A percentile compares a stretch with the other conserved stretches of the same genome.
Conservation (phyloP, 2,797 vertebrate genomes). For the Sternarchorhynchus goeldii region DNA sequence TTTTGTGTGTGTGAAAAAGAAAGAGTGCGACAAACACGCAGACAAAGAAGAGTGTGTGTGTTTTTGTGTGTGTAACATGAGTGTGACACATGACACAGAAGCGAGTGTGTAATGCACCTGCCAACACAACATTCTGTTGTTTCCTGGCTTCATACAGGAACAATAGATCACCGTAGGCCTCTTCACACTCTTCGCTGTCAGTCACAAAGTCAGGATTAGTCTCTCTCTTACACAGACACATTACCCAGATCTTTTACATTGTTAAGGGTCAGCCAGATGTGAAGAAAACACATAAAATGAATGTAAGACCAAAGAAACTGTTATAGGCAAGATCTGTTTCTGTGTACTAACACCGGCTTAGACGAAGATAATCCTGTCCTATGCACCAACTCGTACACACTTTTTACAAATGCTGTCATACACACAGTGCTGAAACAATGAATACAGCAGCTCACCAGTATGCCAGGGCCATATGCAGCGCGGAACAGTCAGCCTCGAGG, state of each 20-base stretch:
- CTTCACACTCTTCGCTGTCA: conserved; percentile 85
- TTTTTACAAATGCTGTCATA: neutral
- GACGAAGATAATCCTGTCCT: conserved; percentile 11
- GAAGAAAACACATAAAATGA: neutral
- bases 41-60: neutral
- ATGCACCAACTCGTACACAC: neutral
- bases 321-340: neutral
- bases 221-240: conserved; percentile 19
- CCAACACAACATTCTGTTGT: conserved; percentile 58
- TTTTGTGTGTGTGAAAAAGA: neutral
- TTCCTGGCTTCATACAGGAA: conserved; percentile 70
- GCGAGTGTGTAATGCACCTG: conserved; percentile 59
- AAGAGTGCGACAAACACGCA: too few relatives aligned
- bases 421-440: conserved; percentile 3
- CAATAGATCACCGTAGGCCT: conserved; percentile 78
- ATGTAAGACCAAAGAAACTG: neutral
- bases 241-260: conserved; percentile 1
- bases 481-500: conserved; percentile 80
- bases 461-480: conserved; percentile 79
- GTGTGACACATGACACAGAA: conserved; percentile 13
- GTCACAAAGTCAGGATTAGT: conserved; percentile 59
- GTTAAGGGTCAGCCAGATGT: neutral
- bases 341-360: conserved; percentile 2
- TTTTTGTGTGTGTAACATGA: conserved; percentile 5
- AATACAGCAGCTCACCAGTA: conserved; percentile 76